These are phyloP conservation scores for Drosophila kokeensis DNA, from an alignment of 2,888 invertebrate species.

Conservation along the genomic window DNA sequence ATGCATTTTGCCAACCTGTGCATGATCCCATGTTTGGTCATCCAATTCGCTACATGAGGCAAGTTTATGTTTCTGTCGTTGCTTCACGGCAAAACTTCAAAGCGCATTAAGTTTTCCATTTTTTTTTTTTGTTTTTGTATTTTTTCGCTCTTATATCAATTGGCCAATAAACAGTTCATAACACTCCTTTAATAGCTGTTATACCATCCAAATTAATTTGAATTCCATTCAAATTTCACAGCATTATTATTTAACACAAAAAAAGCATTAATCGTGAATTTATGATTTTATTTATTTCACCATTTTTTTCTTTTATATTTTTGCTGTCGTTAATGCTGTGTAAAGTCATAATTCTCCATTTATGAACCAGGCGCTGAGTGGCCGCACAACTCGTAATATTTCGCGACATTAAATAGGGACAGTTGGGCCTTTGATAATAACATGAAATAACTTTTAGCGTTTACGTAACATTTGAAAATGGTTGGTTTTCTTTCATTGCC, in stretches of 20 bases:
- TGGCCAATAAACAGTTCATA: constrained; percentile 51
- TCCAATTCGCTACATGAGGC: constrained; percentile 27
- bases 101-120: constrained; percentile 26
- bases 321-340: constrained; percentile 56
- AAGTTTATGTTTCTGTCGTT: constrained; percentile 21
- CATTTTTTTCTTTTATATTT: constrained; percentile 8
- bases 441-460: constrained; percentile 51
- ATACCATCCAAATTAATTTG: constrained; percentile 36
- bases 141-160: constrained; percentile 20
- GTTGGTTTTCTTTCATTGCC: background rate
- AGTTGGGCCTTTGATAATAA: constrained; percentile 10
- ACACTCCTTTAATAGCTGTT: constrained; percentile 29
- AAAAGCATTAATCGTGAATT: constrained; percentile 60
- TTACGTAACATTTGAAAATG: constrained; percentile 19
- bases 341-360: constrained; percentile 59
- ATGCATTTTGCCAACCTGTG: constrained; percentile 10
- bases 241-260: constrained; percentile 60
- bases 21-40: constrained; percentile 38
- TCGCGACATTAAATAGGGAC: constrained; percentile 9
- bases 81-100: constrained; percentile 32
- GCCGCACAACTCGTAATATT: constrained; percentile 19
- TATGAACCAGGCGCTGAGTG: constrained; percentile 38
- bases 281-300: constrained; percentile 49
- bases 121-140: background rate
- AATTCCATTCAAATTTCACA: constrained; percentile 43